These are phyloP conservation scores for Vultur gryphus DNA, from an alignment of 2,797 vertebrate genomes.

Conservation along the genomic window DNA sequence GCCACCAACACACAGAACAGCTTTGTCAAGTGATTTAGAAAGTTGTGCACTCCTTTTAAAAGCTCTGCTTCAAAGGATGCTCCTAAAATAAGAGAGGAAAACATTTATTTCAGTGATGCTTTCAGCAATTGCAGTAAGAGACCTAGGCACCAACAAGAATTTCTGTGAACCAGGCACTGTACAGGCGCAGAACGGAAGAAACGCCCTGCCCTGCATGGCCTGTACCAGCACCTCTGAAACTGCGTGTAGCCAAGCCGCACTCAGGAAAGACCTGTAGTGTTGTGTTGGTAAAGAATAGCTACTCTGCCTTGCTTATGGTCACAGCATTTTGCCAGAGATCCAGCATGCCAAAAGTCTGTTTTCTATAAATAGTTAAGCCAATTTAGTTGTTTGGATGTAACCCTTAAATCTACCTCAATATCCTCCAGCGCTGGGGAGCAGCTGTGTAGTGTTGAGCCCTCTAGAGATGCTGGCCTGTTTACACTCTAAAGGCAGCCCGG, in stretches of 20 bases:
- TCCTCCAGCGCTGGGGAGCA: neutral
- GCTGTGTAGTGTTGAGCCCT: neutral
- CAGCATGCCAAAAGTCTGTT: neutral
- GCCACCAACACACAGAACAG: neutral
- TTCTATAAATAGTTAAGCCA: conserved; percentile 32
- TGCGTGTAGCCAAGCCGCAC: fast-evolving
- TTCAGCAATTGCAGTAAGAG: neutral
- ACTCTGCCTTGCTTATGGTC: neutral
- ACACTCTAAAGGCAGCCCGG: neutral
- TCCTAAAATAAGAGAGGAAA: neutral
- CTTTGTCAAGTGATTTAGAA: neutral
- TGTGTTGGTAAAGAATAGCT: neutral
- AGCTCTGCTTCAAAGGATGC: neutral
- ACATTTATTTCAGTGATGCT: neutral
- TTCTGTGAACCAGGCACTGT: neutral
- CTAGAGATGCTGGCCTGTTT: neutral
- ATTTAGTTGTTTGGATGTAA: conserved; percentile 27
- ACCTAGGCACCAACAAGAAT: no score
- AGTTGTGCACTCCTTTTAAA: neutral
- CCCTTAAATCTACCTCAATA: neutral
- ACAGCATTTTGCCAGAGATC: neutral
- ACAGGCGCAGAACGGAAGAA: neutral
- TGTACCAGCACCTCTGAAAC: neutral
- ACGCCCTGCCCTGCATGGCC: neutral
- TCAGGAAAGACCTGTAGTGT: neutral